phyloP scores from a whole-genome alignment of 2,797 vertebrate species.

The Babyrousa celebensis region DNA sequence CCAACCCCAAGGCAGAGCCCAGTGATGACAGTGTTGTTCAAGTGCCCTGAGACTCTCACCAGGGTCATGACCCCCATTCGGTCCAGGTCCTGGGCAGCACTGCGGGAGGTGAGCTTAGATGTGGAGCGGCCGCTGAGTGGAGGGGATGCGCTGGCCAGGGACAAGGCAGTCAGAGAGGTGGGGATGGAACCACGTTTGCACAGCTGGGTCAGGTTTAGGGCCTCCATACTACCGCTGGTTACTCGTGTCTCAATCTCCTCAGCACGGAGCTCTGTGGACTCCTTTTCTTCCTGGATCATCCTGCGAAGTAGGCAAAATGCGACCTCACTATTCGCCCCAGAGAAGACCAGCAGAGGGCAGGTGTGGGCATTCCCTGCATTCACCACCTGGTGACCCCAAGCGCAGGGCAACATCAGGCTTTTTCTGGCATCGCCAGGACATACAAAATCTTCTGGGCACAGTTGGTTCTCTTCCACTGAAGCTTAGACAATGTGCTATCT shows the following conservation, averaged over 20 bases:
- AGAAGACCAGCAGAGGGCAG: background rate
- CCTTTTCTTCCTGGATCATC: slow-evolving; percentile 99
- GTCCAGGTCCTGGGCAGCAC: slow-evolving; percentile 96
- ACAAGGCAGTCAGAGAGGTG: slow-evolving; percentile 97
- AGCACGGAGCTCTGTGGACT: slow-evolving; percentile 96
- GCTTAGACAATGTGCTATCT: background rate
- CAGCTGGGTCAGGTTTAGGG: slow-evolving; percentile 95
- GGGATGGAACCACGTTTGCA: slow-evolving; percentile 96
- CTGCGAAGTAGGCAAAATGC: slow-evolving; percentile 86
- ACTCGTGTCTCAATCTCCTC: slow-evolving; percentile 97
- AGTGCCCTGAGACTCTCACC: slow-evolving; percentile 91
- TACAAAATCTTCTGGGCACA: accelerated
- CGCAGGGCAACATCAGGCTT: background rate
- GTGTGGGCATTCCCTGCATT: background rate
- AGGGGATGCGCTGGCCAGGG: slow-evolving; percentile 95
- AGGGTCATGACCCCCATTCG: slow-evolving; percentile 96
- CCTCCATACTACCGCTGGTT: slow-evolving; percentile 98
- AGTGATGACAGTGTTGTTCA: no score
- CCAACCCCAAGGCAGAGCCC: background rate
- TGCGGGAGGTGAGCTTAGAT: slow-evolving; percentile 95
- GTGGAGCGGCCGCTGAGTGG: slow-evolving; percentile 96
- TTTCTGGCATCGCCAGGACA: accelerated
- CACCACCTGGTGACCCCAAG: background rate
- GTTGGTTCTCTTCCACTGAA: background rate
- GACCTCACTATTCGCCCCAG: background rate